Percentiles rank a stretch among this genome's conserved stretches.
Evolutionary conservation across 2,113 vertebrate genomes (phyloP).

Genomic region (Chionodraco myersi): DNA sequence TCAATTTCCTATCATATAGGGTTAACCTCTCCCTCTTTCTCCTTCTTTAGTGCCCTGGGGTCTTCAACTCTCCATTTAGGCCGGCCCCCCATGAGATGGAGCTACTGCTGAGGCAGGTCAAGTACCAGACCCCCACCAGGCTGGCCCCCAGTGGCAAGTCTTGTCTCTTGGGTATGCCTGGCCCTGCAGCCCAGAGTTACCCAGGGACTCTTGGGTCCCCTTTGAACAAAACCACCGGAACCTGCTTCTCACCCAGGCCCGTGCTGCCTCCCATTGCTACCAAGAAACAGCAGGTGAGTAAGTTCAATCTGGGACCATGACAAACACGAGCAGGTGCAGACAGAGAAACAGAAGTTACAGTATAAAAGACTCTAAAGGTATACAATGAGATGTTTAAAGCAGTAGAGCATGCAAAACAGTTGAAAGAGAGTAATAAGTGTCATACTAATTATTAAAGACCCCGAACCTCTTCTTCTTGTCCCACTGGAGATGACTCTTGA

Average conservation of each 20-base stretch:
- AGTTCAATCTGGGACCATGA: constrained; percentile 1
- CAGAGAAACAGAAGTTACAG: neutral
- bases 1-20: neutral
- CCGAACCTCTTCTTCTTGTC: constrained; percentile 12
- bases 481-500: constrained; percentile 46
- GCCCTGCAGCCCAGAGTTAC: constrained; percentile 34
- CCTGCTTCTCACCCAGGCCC: constrained; percentile 62
- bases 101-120: constrained; percentile 84
- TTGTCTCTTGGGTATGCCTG: constrained; percentile 40
- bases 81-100: constrained; percentile 90
- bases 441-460: constrained; percentile 55
- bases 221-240: constrained; percentile 43
- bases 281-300: constrained; percentile 88
- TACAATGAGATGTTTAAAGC: neutral
- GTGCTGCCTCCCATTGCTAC: constrained; percentile 84
- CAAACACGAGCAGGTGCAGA: constrained; percentile 23
- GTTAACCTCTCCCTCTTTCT: constrained; percentile 1
- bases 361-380: neutral
- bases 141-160: constrained; percentile 36
- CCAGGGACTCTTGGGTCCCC: constrained; percentile 42
- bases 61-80: constrained; percentile 93
- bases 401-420: constrained; percentile 3
- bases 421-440: constrained; percentile 41
- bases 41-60: constrained; percentile 86
- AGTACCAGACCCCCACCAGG: constrained; percentile 77